These are phyloP conservation scores for Plebejus anna DNA, from an alignment of 2,888 invertebrate genomes.

Conservation along the genomic window DNA sequence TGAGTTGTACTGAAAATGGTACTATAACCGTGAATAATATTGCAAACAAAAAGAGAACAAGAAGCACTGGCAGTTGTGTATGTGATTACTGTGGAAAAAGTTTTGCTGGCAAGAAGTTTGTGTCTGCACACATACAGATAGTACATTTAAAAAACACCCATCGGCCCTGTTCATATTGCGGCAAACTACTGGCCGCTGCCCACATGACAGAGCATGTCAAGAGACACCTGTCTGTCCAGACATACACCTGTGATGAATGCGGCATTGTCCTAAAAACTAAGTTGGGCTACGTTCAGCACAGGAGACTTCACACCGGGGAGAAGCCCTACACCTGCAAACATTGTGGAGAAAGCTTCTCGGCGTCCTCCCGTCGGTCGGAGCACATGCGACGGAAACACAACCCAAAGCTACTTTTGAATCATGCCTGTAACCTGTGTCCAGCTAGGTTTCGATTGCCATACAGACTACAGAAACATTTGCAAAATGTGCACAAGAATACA, in stretches of 20 bases:
- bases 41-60: slow-evolving; percentile 48
- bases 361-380: slow-evolving; percentile 62
- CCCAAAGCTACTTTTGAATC: slow-evolving; percentile 45
- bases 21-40: slow-evolving; percentile 50
- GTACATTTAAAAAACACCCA: slow-evolving; percentile 66
- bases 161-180: slow-evolving; percentile 59
- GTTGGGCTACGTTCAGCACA: slow-evolving; percentile 59
- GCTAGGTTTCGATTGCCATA: slow-evolving; percentile 59
- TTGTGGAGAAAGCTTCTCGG: slow-evolving; percentile 61
- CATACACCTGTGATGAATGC: slow-evolving; percentile 56
- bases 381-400: slow-evolving; percentile 58
- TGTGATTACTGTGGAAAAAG: slow-evolving; percentile 67
- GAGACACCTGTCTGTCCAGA: slow-evolving; percentile 46
- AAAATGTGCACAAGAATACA: slow-evolving; percentile 47
- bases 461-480: slow-evolving; percentile 53
- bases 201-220: slow-evolving; percentile 65
- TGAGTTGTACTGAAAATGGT: slow-evolving; percentile 46
- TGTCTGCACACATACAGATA: slow-evolving; percentile 65
- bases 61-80: slow-evolving; percentile 56
- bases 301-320: slow-evolving; percentile 66
- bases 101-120: slow-evolving; percentile 60
- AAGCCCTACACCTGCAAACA: slow-evolving; percentile 57
- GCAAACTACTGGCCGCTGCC: slow-evolving; percentile 59
- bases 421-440: slow-evolving; percentile 56
- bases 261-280: slow-evolving; percentile 54